phyloP scores from a whole-genome alignment of 2,113 vertebrate genomes.

The Onychostruthus taczanowskii region DNA sequence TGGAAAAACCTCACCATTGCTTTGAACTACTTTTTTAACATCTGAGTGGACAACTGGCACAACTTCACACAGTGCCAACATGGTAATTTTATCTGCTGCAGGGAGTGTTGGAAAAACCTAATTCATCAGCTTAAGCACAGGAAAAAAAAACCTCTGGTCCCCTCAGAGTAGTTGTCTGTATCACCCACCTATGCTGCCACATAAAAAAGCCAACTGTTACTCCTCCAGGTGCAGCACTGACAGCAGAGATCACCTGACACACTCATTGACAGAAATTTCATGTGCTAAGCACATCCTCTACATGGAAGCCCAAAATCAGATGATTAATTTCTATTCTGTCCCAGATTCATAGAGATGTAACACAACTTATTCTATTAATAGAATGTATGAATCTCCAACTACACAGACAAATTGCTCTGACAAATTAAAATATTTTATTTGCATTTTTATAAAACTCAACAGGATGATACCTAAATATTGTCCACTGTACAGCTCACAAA shows the following conservation, averaged over 20 bases:
- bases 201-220: background rate
- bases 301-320: background rate
- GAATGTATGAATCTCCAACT: background rate
- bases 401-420: background rate
- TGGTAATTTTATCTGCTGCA: background rate
- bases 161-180: background rate
- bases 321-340: background rate
- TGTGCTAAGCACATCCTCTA: background rate
- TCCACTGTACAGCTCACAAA: background rate
- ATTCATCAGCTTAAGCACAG: background rate
- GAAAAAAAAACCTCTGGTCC: background rate
- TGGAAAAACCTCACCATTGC: background rate
- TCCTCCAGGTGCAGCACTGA: background rate
- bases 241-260: background rate
- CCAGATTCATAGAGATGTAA: background rate
- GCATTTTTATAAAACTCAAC: background rate
- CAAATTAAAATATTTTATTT: background rate
- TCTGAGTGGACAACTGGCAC: background rate
- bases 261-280: background rate
- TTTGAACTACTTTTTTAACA: background rate
- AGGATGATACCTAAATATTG: background rate
- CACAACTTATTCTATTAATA: background rate
- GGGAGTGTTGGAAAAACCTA: background rate
- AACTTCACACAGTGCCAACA: background rate
- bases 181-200: background rate